Evolutionary conservation across 2,797 vertebrate species (phyloP).

Genomic region (Rhinogobio ventralis): DNA sequence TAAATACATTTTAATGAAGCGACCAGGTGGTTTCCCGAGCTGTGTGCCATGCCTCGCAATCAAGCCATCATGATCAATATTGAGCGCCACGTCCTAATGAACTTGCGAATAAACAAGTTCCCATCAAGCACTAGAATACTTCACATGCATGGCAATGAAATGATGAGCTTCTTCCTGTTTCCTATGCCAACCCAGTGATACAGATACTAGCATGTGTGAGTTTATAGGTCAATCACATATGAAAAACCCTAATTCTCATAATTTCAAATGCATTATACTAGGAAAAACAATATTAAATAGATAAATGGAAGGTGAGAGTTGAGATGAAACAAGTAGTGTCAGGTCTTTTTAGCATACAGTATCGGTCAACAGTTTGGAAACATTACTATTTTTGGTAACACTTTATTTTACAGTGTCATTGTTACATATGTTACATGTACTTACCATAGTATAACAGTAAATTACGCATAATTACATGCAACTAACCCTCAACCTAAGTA

Average conservation of each 20-base stretch:
- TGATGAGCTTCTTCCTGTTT: background rate
- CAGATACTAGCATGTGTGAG: background rate
- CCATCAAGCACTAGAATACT: conserved; percentile 15
- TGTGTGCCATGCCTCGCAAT: conserved; percentile 14
- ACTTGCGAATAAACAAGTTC: conserved; percentile 29
- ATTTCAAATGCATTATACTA: background rate
- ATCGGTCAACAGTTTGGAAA: too few species aligned
- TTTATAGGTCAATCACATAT: background rate
- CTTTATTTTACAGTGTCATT: too few species aligned
- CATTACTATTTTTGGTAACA: too few species aligned
- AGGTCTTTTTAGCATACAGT: too few species aligned
- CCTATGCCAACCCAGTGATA: background rate
- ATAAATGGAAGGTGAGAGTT: too few species aligned
- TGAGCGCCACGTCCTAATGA: conserved; percentile 29
- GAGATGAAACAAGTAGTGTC: too few species aligned
- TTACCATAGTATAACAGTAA: too few species aligned
- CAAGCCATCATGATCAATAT: conserved; percentile 41
- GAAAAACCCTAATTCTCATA: background rate
- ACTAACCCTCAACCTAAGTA: too few species aligned
- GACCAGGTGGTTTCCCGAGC: conserved; percentile 40
- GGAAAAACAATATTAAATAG: too few species aligned
- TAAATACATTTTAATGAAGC: conserved; percentile 53
- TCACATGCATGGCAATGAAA: background rate
- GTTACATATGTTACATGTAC: too few species aligned
- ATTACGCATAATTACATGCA: too few species aligned